A percentile compares a stretch with the other conserved stretches of the same genome.
Evolutionary conservation across 30 jellyfish, hydroid and myxozoan species (phyloP).

Genomic region (Pelagia noctiluca): DNA sequence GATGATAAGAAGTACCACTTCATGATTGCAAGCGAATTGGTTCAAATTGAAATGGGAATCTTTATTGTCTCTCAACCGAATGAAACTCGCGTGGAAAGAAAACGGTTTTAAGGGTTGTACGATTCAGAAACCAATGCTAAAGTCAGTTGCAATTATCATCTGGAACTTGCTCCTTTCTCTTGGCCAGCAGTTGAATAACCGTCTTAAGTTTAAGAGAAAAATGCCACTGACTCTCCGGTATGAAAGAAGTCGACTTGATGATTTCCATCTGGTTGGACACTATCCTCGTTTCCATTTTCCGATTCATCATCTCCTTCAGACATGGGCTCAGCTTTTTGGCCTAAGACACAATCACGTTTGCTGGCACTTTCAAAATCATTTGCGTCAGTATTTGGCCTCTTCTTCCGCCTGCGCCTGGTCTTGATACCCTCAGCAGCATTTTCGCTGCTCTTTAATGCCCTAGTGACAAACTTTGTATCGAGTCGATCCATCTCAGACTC

Average conservation of each 20-base stretch:
- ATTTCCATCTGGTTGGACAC: not conserved
- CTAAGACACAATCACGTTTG: slow-evolving; percentile 26
- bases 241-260: not conserved
- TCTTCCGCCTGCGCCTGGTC: slow-evolving; percentile 56
- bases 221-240: not conserved
- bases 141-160: too few relatives aligned
- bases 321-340: not conserved
- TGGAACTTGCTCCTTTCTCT: not conserved
- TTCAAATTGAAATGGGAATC: too few relatives aligned
- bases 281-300: not conserved
- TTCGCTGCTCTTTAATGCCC: slow-evolving; percentile 67
- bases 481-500: slow-evolving; percentile 82
- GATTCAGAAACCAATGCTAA: too few relatives aligned
- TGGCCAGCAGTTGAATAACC: not conserved
- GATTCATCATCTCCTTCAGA: not conserved
- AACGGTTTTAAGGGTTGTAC: too few relatives aligned
- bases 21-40: too few relatives aligned
- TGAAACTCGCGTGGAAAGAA: too few relatives aligned
- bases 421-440: slow-evolving; percentile 72
- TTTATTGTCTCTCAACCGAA: not conserved
- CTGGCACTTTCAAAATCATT: slow-evolving; percentile 34
- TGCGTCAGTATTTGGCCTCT: slow-evolving; percentile 30
- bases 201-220: not conserved
- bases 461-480: slow-evolving; percentile 57
- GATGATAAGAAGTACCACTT: too few relatives aligned